A percentile compares a stretch with the other conserved stretches of the same genome.
These are phyloP conservation scores for Toxostoma redivivum DNA, from an alignment of 2,113 vertebrate genomes.

Conservation along the genomic window DNA sequence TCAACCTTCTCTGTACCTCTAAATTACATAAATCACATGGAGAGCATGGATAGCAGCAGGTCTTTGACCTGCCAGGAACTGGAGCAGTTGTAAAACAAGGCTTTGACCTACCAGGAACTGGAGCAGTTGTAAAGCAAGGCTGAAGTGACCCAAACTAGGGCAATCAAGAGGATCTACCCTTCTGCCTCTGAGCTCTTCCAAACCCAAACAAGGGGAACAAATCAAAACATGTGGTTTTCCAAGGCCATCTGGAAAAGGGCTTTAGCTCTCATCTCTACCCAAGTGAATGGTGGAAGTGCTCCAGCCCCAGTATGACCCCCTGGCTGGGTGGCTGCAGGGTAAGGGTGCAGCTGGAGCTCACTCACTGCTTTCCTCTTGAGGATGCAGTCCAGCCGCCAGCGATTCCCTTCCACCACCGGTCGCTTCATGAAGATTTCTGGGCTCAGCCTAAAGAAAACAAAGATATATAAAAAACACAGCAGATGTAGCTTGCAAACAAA, in stretches of 20 bases:
- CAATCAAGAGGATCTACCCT: neutral
- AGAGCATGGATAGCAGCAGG: neutral
- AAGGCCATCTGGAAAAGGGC: neutral
- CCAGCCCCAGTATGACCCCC: neutral
- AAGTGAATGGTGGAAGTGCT: neutral
- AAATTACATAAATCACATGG: neutral
- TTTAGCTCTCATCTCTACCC: neutral
- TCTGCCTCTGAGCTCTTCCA: neutral
- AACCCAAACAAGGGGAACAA: neutral
- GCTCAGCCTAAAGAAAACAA: slow-evolving; percentile 81
- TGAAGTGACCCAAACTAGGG: neutral
- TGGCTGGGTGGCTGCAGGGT: neutral
- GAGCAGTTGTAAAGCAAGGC: neutral
- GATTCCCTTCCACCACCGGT: slow-evolving; percentile 94
- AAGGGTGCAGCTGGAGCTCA: slow-evolving; percentile 14
- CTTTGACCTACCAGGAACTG: neutral
- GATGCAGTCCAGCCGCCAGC: slow-evolving; percentile 90
- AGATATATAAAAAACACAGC: neutral
- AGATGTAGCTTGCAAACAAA: slow-evolving; percentile 9
- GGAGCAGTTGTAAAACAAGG: neutral
- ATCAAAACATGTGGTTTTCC: neutral
- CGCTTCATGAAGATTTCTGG: slow-evolving; percentile 98
- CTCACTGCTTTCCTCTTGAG: slow-evolving; percentile 93
- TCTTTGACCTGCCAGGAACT: neutral
- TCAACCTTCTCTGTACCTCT: neutral